Evolutionary conservation across 1,140 invertebrate species (phyloP), one percentile per base, ranked within the genome.

Genomic region (Yoshiicerus persimilis): DNA sequence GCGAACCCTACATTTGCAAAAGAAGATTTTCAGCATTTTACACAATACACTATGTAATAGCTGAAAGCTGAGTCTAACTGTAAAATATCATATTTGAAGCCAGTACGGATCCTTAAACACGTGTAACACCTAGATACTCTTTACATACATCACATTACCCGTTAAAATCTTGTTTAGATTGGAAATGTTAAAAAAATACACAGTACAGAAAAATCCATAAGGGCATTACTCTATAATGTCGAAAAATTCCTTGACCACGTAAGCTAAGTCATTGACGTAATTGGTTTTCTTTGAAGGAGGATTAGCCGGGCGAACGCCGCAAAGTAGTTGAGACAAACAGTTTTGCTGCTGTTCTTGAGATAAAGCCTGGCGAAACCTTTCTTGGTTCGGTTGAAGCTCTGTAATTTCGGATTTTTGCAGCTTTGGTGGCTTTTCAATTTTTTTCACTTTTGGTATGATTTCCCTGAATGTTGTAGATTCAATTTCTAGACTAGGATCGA

Each of bases 221-320:
- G 4, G 4, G 34, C 62, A 41, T 86, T 86, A 86, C 84, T 62
- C 41, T 20, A 86, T 36, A 23, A 66, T 25, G 38, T 86, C 84
- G 36, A 86, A 86, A 30, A 86, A 86, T 10, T 86, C 56, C 32
- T 86, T 86, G 34, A 86, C 84, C 27, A 86, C 38, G 47, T 64
- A 86, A 4, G 47, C 47, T 4, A 64, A 25, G n/a, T 86, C 84
- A 10, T 86, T 86, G 0, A 66, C 84, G 34, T 62, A 86, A 23
- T 86, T 86, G 13, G 84, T 64, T 11, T 86, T 62, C 27, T 62
- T 20, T n/a, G 27, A 34, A 34, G 56, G 56, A 1, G 84, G 84
- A 0, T 25, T 32, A 38, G 84, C 16, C 1, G 27, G 27, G 0
- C 27, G 5, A 4, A 86, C 56, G 1, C 47, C 84, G 23, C 84